phyloP scores from a whole-genome alignment of 1,140 invertebrate genomes.

The Paramacrobiotus metropolitanus region DNA sequence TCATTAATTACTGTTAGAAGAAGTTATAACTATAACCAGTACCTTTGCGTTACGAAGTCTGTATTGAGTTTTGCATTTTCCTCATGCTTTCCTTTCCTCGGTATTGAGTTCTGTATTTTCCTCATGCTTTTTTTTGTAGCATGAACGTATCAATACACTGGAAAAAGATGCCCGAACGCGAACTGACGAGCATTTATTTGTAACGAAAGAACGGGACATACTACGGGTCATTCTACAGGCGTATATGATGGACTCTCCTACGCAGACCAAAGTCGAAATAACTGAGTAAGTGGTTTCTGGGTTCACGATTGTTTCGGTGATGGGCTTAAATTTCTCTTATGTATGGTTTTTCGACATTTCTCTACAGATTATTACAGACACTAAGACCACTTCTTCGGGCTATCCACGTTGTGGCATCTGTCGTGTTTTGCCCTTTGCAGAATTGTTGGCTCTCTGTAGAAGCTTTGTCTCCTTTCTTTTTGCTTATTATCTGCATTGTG shows the following conservation, averaged over 20 bases:
- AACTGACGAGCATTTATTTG: not conserved
- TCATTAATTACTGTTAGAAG: too few species aligned
- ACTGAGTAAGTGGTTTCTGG: not conserved
- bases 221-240: not conserved
- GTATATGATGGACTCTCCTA: not conserved
- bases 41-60: too few species aligned
- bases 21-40: too few species aligned
- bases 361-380: not conserved
- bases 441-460: not conserved
- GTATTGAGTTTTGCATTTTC: too few species aligned
- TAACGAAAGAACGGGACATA: not conserved
- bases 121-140: not conserved
- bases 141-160: not conserved
- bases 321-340: not conserved
- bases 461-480: not conserved
- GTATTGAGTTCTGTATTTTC: too few species aligned
- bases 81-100: too few species aligned
- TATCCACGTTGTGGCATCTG: not conserved
- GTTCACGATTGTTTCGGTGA: not conserved
- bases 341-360: not conserved
- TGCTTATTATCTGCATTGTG: not conserved
- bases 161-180: not conserved
- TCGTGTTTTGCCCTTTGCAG: not conserved
- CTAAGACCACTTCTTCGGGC: not conserved
- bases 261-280: not conserved